Evolutionary conservation across 1,140 invertebrate genomes (phyloP).

Genomic region (Riptortus pedestris): DNA sequence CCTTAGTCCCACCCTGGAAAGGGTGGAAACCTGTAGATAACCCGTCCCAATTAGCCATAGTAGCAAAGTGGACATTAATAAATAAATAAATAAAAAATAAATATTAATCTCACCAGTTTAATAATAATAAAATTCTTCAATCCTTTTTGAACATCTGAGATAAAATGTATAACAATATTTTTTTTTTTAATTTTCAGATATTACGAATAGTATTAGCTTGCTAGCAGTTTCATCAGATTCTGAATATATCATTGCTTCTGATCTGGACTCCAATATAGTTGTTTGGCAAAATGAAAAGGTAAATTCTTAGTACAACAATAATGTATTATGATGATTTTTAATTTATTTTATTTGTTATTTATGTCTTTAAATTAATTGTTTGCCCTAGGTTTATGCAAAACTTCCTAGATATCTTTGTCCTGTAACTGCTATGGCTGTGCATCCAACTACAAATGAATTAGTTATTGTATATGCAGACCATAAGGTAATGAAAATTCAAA

Average conservation of each 20-base stretch:
- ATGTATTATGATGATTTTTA: background rate
- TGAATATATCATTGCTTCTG: slow-evolving; percentile 51
- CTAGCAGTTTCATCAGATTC: slow-evolving; percentile 44
- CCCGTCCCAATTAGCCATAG: too few species aligned
- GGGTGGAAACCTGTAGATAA: too few species aligned
- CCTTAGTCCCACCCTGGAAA: too few species aligned
- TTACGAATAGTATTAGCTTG: slow-evolving; percentile 43
- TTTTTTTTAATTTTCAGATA: slow-evolving; percentile 35
- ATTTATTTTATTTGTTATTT: background rate
- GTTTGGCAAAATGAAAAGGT: slow-evolving; percentile 44
- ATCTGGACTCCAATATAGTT: slow-evolving; percentile 46
- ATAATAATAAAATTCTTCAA: too few species aligned
- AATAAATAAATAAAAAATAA: too few species aligned
- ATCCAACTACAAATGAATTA: slow-evolving; percentile 43
- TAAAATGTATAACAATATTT: too few species aligned
- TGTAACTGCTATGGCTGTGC: slow-evolving; percentile 53
- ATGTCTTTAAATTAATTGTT: too few species aligned
- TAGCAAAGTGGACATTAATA: too few species aligned
- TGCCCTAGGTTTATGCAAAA: slow-evolving; percentile 39
- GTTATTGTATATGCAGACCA: slow-evolving; percentile 60
- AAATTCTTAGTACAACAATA: slow-evolving; percentile 22
- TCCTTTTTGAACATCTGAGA: too few species aligned
- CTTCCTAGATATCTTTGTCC: slow-evolving; percentile 54
- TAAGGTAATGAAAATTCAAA: slow-evolving; percentile 42
- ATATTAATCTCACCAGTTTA: too few species aligned